Evolutionary conservation across 2,113 vertebrate species (phyloP).

Genomic region (Pitta sordida): DNA sequence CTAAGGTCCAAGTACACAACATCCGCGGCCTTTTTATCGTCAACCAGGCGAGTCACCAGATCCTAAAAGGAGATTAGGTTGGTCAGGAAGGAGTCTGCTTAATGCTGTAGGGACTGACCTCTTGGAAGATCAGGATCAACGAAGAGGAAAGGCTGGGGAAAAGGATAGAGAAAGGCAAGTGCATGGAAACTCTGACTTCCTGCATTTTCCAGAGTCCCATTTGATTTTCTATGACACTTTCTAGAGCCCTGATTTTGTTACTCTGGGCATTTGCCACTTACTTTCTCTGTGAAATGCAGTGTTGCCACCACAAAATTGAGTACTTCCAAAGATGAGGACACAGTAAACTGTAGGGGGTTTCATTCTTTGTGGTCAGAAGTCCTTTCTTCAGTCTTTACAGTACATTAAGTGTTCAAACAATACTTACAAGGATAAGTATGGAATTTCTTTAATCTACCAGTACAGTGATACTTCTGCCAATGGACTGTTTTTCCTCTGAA

Average conservation of each 20-base stretch:
- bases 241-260: background rate
- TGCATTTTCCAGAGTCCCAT: background rate
- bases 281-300: background rate
- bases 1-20: too few species aligned
- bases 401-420: background rate
- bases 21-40: too few species aligned
- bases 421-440: background rate
- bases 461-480: background rate
- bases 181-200: rapidly evolving
- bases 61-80: too few species aligned
- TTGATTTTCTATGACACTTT: background rate
- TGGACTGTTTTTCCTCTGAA: background rate
- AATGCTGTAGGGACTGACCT: background rate
- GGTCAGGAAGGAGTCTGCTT: background rate
- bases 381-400: background rate
- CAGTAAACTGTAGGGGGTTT: background rate
- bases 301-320: background rate
- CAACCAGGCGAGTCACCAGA: too few species aligned
- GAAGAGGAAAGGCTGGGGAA: background rate
- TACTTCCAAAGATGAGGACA: background rate
- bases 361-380: background rate
- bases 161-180: background rate
- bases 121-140: background rate
- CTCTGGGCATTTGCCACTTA: background rate
- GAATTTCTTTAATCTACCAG: background rate